phyloP scores from a whole-genome alignment of 1,140 invertebrate species.

The Ceratoteleas bidentatus region DNA sequence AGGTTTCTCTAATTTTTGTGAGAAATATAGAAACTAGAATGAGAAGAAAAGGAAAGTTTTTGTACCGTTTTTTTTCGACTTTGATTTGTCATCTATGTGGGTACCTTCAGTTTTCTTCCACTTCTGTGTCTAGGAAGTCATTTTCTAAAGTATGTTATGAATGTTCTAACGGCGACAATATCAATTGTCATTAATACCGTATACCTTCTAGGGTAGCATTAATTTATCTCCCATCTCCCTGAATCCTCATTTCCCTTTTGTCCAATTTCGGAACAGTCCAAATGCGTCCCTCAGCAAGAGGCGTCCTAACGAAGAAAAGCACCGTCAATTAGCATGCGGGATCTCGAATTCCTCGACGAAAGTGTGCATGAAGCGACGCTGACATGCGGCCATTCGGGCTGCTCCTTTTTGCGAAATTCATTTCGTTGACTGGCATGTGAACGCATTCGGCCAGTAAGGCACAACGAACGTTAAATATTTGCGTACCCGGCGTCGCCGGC shows the following conservation, averaged over 20 bases:
- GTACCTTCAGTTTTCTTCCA: too few relatives aligned
- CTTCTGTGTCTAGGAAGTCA: too few relatives aligned
- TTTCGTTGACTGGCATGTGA: conserved; percentile 38
- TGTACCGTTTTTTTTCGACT: not conserved
- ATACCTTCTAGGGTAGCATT: too few relatives aligned
- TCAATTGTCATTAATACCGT: too few relatives aligned
- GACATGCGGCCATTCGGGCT: too few relatives aligned
- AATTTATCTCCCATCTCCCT: not conserved
- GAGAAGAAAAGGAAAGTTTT: too few relatives aligned
- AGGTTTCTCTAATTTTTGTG: not conserved
- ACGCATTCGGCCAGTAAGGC: conserved; percentile 32
- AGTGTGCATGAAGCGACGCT: too few relatives aligned
- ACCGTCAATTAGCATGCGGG: conserved; percentile 34
- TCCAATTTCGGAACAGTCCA: not conserved
- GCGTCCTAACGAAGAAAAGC: conserved; percentile 37
- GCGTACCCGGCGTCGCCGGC: conserved; percentile 36
- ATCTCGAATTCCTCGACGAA: not conserved
- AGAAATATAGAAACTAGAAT: too few relatives aligned
- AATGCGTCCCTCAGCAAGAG: conserved; percentile 13
- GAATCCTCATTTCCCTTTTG: conserved; percentile 11
- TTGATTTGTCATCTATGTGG: not conserved
- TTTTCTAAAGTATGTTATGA: too few relatives aligned
- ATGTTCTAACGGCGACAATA: too few relatives aligned
- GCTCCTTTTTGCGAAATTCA: conserved; percentile 31
- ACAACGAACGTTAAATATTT: conserved; percentile 56